Evolutionary conservation across 1,140 invertebrate genomes (phyloP), one percentile per base, ranked within the genome.

Genomic region (Bombus confusus): DNA sequence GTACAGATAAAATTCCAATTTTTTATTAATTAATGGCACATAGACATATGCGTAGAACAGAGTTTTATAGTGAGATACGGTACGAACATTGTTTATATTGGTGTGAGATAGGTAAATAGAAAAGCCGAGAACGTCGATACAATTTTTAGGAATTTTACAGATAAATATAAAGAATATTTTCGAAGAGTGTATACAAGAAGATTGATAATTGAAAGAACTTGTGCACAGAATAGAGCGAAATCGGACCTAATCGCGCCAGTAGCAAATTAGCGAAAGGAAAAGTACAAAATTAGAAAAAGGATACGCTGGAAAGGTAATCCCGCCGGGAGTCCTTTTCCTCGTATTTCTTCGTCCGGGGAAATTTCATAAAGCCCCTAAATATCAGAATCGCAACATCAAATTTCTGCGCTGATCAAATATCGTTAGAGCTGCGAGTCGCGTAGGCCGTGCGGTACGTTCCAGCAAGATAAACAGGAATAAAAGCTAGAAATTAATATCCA

Each of bases 401-500:
- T 77, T 62, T 77, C 57, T 13, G 2, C 57, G 18, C 28, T 62
- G 75, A 77, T 77, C 28, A 64, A 77, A 77, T 77, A 77, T 77
- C 57, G 57, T 18, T 57, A 37, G 37, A 3, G 8, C 31, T 15
- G 71, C 28, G 39, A 72, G 31, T 52, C 41, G 18, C 18, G 72
- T 52, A 25, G 28, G 71, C 39, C 28, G 43, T 18, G 12, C 34
- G 1, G 4, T 15, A 34, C 73, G 41, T 10, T 25, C 57, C 28
- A 64, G 52, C 39, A 81, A 87, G 64, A 87, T 75, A 87, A 87
- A 86, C 72, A 68, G 68, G 89, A 93, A 92, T 91, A 92, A 93
- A 93, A 93, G 88, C 87, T 88, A 87, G 91, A 85, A 92, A 93
- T 93, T 93, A 93, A 94, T 93, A 94, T 93, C 93, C 92, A 88